Base-by-base conservation (phyloP, 2,113 vertebrate genomes). In the Muntiacus reevesi region DNA sequence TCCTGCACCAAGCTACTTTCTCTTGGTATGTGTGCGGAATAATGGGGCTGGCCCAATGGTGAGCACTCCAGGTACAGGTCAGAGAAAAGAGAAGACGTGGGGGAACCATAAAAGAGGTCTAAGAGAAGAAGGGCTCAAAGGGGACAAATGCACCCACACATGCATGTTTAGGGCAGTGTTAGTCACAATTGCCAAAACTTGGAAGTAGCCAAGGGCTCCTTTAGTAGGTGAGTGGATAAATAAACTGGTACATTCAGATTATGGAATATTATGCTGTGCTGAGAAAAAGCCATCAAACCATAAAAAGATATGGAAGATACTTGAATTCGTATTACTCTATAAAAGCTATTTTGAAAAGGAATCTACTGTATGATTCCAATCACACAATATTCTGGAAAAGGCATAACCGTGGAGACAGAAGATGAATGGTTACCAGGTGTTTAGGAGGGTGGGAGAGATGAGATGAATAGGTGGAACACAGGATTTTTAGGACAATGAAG, bases 81-180 rank as follows among this genome's bases (percentile, higher is more conserved):
- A 76, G 45, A 76, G 27, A 23, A 30, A 23, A 54, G 27, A 45
- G 10, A 45, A 50, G 27, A 33, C 15, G 3, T 74, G 30, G 1
- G 45, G 21, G 19, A 30, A 50, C 2, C 14, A 12, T 40, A 57
- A 62, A 12, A 57, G 15, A 87, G 47, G 16, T 28, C 45, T 43
- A 28, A 74, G 33, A 50, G 78, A 21, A 28, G 10, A 47, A 36
- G 87, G 79, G 15, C 45, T 67, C 7, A 60, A 28, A 59, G 47
- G 15, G 16, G 9, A 1, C 13, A 19, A 45, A 3, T 2, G 40
- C 0, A 45, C 7, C 15, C 64, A 2, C 3, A 62, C 6, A 43
- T 27, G 9, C 17, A 10, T 88, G 3, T 78, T 78, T 23, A 30
- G 11, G 45, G 62, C 8, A 84, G 36, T 19, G 93, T 55, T 40